These are phyloP conservation scores for Diplazon laetatorius DNA, from an alignment of 2,888 invertebrate species.

Conservation along the genomic window DNA sequence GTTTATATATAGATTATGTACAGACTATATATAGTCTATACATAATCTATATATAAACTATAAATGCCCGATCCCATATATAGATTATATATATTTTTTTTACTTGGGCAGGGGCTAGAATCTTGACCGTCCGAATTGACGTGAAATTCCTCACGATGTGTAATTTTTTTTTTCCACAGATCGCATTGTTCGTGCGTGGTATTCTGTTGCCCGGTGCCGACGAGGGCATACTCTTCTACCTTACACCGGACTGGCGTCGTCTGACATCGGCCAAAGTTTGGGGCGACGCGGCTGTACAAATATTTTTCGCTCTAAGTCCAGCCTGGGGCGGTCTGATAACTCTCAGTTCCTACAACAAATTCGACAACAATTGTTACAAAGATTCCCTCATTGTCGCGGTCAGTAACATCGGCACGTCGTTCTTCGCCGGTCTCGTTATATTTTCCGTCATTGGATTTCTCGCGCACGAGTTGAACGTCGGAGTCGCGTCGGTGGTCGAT, in stretches of 20 bases:
- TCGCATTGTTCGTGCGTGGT: conserved; percentile 88
- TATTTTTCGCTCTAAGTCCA: conserved; percentile 93
- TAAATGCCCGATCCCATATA: too few species aligned
- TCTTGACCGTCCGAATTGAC: too few species aligned
- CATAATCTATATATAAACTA: too few species aligned
- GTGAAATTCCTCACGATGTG: too few species aligned
- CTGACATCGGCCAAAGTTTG: conserved; percentile 90
- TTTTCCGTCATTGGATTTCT: conserved; percentile 92
- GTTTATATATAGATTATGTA: too few species aligned
- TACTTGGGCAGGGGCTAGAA: too few species aligned
- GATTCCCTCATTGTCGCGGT: conserved; percentile 90
- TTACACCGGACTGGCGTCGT: conserved; percentile 90
- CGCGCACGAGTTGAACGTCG: conserved; percentile 89
- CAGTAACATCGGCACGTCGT: conserved; percentile 90
- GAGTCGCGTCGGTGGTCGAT: conserved; percentile 89
- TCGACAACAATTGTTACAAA: conserved; percentile 91
- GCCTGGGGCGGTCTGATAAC: conserved; percentile 95
- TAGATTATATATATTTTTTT: too few species aligned
- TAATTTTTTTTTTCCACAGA: conserved; percentile 69
- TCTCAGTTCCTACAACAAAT: conserved; percentile 92
- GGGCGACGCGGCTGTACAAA: conserved; percentile 93
- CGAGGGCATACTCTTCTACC: conserved; percentile 90
- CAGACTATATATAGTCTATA: too few species aligned
- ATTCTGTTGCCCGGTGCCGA: conserved; percentile 91
- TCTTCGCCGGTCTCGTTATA: conserved; percentile 91